Evolutionary conservation across 1,140 invertebrate species (phyloP), one percentile per base, ranked within the genome.

Genomic region (Parasteatoda tepidariorum): DNA sequence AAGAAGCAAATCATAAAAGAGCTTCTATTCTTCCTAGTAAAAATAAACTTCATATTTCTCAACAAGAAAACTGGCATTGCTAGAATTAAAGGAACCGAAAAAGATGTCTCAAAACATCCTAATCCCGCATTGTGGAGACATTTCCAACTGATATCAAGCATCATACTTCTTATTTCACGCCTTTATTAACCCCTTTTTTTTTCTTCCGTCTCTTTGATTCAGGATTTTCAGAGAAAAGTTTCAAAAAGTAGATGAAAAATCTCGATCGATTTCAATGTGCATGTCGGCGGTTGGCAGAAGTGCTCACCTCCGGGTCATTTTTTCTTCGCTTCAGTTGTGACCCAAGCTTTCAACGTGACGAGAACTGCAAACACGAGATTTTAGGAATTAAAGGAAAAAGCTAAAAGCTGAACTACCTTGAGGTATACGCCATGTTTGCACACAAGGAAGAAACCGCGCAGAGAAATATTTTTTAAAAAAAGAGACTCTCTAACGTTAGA

Each of bases 241-340:
- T 7, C 34, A 38, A 26, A 59, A 22, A n/a, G 57, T 59, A 59
- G 57, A 26, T 7, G 57, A 22, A 57, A 38, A n/a, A 22, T 38
- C 1, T 31, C 71, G 55, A 74, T 74, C 71, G 71, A 74, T 74
- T 33, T 6, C 18, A 18, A 61, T 38, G 31, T 61, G 31, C 71
- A 38, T 34, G 55, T 30, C 18, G 3, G 11, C 9, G 13, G 55
- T 38, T 18, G n/a, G n/a, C 22, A 61, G 18, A 28, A 61, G n/a
- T 33, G 38, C 55, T 61, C 71, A 73, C 54, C 28, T 73, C 18
- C 30, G 24, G 48, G 70, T 73, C 70, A 55, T 38, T 57, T 73
- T 73, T 28, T 7, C 67, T 30, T 28, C 28, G 41, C 67, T 55
- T 71, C 55, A 30, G 55, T 74, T 61, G 30, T 31, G 57, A 74